Base-by-base conservation (phyloP, 2,888 invertebrate species). In the Shargacucullia verbasci region DNA sequence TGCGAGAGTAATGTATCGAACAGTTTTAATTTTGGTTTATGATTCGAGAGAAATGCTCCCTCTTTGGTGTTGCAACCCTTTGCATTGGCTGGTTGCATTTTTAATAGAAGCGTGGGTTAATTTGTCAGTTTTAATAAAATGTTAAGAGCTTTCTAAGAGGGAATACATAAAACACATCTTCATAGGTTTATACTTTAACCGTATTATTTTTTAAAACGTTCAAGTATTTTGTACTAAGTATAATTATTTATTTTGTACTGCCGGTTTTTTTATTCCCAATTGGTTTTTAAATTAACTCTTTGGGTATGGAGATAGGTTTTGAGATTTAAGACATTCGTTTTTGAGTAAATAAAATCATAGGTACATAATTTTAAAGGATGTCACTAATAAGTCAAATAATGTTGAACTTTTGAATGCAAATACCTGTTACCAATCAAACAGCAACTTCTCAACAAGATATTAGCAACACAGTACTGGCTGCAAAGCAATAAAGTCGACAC, bases 21-120 rank as follows among this genome's bases (percentile, higher is more conserved):
- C 91, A 93, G 81, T 93, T 94, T 93, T 93, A 94, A 94, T 94
- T 92, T 91, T 89, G 91, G 84, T 92, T 92, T 91, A 93, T 92
- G 91, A 85, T 73, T 83, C 87, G 88, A 82, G 78, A 80, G 76
- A 83, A 85, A 87, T 80, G 79, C 79, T 78, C 86, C 86, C 73
- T 76, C 49, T 56, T 52, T 57, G 38, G 59, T 38, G 33, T 29
- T 10, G 50, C 50, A 66, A 73, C 73, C 85, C 85, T 78, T 78
- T 68, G 67, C 50, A 43, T 56, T 54, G 60, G 59, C 62, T 52
- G 55, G 49, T 62, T 60, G 65, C 47, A 54, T 47, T 59, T 63
- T 61, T 65, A 52, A 53, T 52, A 13, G 40, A 38, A 59, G 54
- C 58, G 44, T 60, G 50, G 50, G 66, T 65, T 64, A 56, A 76